Evolutionary conservation across 2,113 vertebrate genomes (phyloP).

Genomic region (Athene noctua): DNA sequence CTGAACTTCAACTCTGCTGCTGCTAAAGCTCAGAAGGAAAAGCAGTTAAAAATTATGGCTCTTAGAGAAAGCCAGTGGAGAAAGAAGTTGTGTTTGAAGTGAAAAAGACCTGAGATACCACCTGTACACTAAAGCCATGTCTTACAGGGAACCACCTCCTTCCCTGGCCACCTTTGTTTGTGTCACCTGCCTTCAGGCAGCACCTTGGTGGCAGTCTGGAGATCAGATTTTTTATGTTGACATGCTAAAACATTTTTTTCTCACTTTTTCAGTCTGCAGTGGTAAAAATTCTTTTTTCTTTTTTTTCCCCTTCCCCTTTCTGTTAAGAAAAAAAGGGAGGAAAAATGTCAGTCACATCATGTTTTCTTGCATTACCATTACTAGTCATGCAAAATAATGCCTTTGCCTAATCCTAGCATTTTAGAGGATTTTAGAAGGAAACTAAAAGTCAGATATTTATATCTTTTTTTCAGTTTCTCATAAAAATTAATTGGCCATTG

Average conservation of each 20-base stretch:
- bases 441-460: not conserved
- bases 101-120: not conserved
- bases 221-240: not conserved
- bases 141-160: not conserved
- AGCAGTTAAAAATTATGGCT: not conserved
- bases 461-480: not conserved
- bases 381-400: not conserved
- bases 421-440: not conserved
- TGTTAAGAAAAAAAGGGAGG: not conserved
- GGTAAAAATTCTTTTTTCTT: not conserved
- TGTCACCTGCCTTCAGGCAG: not conserved
- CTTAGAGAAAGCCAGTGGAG: not conserved
- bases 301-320: not conserved
- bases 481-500: not conserved
- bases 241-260: not conserved
- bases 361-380: not conserved
- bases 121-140: accelerated
- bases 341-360: not conserved
- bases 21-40: not conserved
- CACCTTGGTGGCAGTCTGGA: not conserved
- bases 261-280: not conserved
- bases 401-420: not conserved
- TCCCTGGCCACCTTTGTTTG: not conserved
- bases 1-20: not conserved
- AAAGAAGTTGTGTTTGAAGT: not conserved